Percentiles rank a stretch among this genome's conserved stretches.
These are phyloP conservation scores for Tribolium freemani DNA, from an alignment of 2,888 invertebrate genomes.

Conservation along the genomic window DNA sequence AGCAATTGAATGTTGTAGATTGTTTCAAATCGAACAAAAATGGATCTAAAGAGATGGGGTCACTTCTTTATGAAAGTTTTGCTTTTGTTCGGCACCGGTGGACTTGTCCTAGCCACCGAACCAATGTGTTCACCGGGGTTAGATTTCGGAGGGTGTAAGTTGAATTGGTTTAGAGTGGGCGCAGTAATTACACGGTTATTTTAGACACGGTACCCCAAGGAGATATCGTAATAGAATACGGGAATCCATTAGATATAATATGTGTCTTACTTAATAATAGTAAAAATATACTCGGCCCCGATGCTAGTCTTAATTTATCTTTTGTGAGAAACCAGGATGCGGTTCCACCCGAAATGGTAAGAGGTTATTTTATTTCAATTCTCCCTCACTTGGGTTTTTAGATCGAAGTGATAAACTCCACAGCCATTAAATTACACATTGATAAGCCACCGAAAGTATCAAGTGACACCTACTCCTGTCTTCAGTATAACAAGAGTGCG, in stretches of 20 bases:
- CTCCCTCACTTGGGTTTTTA: slow-evolving; percentile 42
- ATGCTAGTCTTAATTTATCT: slow-evolving; percentile 68
- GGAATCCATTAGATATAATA: slow-evolving; percentile 74
- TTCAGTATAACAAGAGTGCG: slow-evolving; percentile 58
- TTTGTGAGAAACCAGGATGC: slow-evolving; percentile 67
- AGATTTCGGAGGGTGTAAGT: slow-evolving; percentile 39
- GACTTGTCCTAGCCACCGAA: not conserved
- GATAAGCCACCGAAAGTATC: slow-evolving; percentile 70
- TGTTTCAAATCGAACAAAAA: not conserved
- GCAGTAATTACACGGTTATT: slow-evolving; percentile 34
- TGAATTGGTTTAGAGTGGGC: not conserved
- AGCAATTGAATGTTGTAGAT: not conserved
- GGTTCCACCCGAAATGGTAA: slow-evolving; percentile 66
- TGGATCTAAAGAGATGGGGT: slow-evolving; percentile 35
- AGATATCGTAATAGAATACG: slow-evolving; percentile 71
- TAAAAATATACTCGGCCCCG: slow-evolving; percentile 68
- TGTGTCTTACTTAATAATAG: slow-evolving; percentile 73
- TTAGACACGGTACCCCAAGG: slow-evolving; percentile 64
- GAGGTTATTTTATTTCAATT: not conserved
- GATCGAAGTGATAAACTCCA: slow-evolving; percentile 74
- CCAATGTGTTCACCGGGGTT: slow-evolving; percentile 1
- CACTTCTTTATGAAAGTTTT: slow-evolving; percentile 28
- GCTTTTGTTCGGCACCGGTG: slow-evolving; percentile 1
- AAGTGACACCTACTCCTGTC: slow-evolving; percentile 72
- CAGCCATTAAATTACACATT: slow-evolving; percentile 74